Conservation (phyloP, 2,797 vertebrate genomes). For the Prionace glauca region DNA sequence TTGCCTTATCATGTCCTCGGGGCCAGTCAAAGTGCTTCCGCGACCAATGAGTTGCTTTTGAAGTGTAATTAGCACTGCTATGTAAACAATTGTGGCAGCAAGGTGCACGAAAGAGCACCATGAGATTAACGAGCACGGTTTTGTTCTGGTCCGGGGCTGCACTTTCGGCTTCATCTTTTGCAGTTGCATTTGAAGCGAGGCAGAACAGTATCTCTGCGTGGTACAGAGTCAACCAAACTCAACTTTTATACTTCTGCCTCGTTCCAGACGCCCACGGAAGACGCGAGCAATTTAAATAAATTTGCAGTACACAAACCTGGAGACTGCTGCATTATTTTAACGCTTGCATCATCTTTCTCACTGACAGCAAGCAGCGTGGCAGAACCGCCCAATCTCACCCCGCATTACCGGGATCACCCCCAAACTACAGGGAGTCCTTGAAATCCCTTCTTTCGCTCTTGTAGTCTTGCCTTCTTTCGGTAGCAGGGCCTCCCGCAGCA, state of each 20-base stretch:
- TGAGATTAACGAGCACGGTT: background rate
- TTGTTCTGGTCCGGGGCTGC: background rate
- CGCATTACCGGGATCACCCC: background rate
- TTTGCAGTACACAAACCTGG: background rate
- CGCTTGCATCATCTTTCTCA: background rate
- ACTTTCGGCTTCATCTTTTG: background rate
- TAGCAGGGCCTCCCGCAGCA: background rate
- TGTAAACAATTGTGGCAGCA: slow-evolving; percentile 3
- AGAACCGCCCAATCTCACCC: background rate
- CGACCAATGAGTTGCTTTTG: background rate
- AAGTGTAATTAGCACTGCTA: background rate
- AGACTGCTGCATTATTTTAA: slow-evolving; percentile 16
- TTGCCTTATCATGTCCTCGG: background rate
- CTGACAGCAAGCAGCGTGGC: background rate
- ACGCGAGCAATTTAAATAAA: background rate
- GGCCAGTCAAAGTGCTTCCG: background rate
- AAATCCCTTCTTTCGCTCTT: background rate
- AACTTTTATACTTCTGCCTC: background rate
- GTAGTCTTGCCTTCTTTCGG: background rate
- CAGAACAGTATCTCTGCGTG: background rate
- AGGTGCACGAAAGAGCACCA: background rate
- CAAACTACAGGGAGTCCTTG: background rate
- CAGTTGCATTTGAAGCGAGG: background rate
- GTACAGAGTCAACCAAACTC: background rate
- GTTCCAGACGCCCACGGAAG: background rate